These are phyloP conservation scores for Dromaius novaehollandiae DNA, from an alignment of 2,113 vertebrate genomes.

Conservation along the genomic window DNA sequence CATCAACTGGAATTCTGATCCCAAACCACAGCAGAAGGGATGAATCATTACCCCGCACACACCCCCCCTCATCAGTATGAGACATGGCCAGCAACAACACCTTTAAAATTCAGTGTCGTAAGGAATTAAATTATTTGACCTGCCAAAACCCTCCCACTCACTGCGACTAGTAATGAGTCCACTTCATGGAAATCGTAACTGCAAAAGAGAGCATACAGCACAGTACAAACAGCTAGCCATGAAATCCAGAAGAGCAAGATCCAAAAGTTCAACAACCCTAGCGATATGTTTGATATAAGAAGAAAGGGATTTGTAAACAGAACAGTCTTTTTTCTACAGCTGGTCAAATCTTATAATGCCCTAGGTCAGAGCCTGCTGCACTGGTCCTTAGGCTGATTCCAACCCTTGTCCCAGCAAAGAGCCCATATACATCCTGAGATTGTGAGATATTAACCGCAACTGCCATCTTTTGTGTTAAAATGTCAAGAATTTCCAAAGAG, in stretches of 20 bases:
- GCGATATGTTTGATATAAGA: not conserved
- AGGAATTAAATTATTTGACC: not conserved
- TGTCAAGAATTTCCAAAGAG: not conserved
- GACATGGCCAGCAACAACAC: not conserved
- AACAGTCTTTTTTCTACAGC: not conserved
- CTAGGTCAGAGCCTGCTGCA: not conserved
- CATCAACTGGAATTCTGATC: not conserved
- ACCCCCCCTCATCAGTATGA: not conserved
- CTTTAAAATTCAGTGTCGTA: not conserved
- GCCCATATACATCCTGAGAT: rapidly evolving
- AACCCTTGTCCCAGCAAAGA: not conserved
- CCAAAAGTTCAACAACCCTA: not conserved
- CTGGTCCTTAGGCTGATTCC: rapidly evolving
- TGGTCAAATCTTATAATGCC: not conserved
- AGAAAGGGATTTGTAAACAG: not conserved
- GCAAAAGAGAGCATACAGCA: not conserved
- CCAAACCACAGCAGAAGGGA: not conserved
- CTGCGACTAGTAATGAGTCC: not conserved
- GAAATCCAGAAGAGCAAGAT: not conserved
- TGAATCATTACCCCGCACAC: not conserved
- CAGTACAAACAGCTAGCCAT: not conserved
- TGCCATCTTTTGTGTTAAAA: not conserved
- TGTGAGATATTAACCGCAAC: not conserved
- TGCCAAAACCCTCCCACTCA: not conserved
- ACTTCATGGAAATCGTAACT: not conserved